Evolutionary conservation across 2,113 vertebrate genomes (phyloP).

Genomic region (Festucalex cinctus): DNA sequence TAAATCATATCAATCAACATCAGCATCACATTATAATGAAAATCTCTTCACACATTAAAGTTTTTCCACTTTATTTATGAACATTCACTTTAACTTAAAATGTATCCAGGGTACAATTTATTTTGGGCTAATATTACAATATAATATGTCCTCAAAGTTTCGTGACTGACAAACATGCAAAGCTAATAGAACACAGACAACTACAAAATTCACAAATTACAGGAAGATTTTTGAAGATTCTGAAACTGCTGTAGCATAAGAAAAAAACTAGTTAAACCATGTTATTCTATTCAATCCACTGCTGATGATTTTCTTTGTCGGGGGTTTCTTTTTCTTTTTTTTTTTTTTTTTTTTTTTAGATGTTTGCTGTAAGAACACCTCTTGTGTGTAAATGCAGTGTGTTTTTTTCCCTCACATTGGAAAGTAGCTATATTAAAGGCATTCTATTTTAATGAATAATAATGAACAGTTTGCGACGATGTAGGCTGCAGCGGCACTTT

Average conservation of each 20-base stretch:
- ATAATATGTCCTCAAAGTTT: background rate
- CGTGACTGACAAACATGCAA: conserved; percentile 10
- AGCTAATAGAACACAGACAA: conserved; percentile 24
- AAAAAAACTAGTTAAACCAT: conserved; percentile 1
- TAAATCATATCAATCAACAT: no score
- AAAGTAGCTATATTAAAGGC: conserved; percentile 60
- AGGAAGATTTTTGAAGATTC: conserved; percentile 8
- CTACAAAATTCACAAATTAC: conserved; percentile 10
- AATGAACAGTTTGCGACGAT: conserved; percentile 69
- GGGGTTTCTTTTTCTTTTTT: background rate
- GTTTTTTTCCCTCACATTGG: conserved; percentile 25
- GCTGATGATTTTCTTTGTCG: background rate
- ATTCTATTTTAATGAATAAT: conserved; percentile 74
- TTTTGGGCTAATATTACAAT: background rate
- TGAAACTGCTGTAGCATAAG: conserved; percentile 12
- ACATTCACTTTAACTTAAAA: background rate
- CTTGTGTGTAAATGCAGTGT: conserved; percentile 1
- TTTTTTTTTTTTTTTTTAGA: no score
- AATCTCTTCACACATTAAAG: no score
- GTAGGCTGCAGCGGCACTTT: conserved; percentile 74
- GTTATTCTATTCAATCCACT: background rate
- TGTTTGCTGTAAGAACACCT: conserved; percentile 23
- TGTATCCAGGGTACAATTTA: background rate
- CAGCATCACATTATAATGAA: no score
- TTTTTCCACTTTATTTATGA: background rate